Conservation (phyloP, 2,888 invertebrate species). For the Lepidochrysops patricia region DNA sequence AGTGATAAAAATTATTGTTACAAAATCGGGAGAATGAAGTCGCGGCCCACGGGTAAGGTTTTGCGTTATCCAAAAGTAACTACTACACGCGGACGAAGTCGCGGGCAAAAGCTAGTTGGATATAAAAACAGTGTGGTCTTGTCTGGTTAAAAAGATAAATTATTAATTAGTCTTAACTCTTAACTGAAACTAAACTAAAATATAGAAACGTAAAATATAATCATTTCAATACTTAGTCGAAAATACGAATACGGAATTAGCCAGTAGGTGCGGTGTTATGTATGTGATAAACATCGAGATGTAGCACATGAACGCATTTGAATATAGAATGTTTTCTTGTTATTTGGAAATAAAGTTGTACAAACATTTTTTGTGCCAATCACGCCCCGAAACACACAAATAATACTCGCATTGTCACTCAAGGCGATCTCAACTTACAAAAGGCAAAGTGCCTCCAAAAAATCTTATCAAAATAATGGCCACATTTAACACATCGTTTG, state of each 20-base stretch:
- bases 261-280: not conserved
- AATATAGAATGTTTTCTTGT: not conserved
- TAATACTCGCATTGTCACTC: conserved; percentile 5
- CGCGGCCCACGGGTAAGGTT: no score
- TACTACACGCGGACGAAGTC: no score
- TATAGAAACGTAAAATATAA: no score
- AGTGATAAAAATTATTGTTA: no score
- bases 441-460: not conserved
- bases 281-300: not conserved
- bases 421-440: conserved; percentile 3
- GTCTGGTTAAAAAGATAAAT: no score
- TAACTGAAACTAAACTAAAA: no score
- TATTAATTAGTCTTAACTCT: not conserved
- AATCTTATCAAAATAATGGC: conserved; percentile 50
- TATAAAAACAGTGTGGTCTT: no score
- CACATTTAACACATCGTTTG: conserved; percentile 54
- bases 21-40: no score
- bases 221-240: no score
- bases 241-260: no score
- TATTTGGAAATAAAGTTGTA: not conserved
- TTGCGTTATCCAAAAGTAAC: no score
- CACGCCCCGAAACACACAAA: conserved; percentile 2
- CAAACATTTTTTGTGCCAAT: conserved; percentile 1
- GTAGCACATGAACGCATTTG: not conserved
- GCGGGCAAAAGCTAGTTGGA: no score